Percentiles rank a stretch among this genome's conserved stretches.
Conservation (phyloP, 2,888 invertebrate genomes). For the Heteropelma amictum region DNA sequence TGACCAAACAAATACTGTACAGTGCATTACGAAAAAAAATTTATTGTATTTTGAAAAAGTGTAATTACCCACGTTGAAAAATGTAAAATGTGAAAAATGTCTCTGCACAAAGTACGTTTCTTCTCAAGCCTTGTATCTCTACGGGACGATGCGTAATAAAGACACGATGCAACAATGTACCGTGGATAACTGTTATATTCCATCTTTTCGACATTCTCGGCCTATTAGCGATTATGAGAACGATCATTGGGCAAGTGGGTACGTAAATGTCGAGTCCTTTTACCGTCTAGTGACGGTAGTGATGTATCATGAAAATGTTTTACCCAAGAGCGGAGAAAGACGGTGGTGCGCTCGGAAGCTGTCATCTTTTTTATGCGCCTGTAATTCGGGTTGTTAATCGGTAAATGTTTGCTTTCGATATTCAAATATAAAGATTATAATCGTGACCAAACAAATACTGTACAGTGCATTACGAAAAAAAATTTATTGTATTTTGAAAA, state of each 20-base stretch:
- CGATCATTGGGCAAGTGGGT: constrained; percentile 72
- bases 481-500: too few relatives aligned
- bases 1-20: too few relatives aligned
- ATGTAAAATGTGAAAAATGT: too few relatives aligned
- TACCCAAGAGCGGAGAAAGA: background rate
- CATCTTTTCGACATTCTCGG: constrained; percentile 61
- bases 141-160: constrained; percentile 48
- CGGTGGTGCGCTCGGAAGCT: too few relatives aligned
- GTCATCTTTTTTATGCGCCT: too few relatives aligned
- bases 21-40: too few relatives aligned
- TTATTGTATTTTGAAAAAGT: too few relatives aligned
- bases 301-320: constrained; percentile 15
- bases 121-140: background rate
- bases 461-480: too few relatives aligned
- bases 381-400: background rate
- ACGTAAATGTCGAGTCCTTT: constrained; percentile 73
- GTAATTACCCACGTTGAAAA: too few relatives aligned
- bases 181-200: constrained; percentile 62
- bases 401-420: background rate
- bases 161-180: constrained; percentile 47
- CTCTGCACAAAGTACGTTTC: constrained; percentile 34
- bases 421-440: too few relatives aligned
- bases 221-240: constrained; percentile 66
- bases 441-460: too few relatives aligned
- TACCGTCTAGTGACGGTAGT: constrained; percentile 64